phyloP scores from a whole-genome alignment of 2,797 vertebrate species.

The Siniperca obscura region DNA sequence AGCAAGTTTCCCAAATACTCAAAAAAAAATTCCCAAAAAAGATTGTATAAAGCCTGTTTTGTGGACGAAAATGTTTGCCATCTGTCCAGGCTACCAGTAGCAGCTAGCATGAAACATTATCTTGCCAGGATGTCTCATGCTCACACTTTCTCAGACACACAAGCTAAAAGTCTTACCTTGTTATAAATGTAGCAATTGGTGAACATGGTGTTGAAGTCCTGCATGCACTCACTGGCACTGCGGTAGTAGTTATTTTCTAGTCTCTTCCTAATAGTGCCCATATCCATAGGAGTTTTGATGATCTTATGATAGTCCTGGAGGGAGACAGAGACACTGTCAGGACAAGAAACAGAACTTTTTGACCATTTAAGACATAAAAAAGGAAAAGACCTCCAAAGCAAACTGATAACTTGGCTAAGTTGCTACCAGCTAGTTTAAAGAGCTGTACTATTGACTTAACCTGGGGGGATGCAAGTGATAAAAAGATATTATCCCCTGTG shows the following conservation, averaged over 20 bases:
- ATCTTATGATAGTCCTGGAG: constrained; percentile 95
- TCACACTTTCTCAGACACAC: neutral
- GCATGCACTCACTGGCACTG: constrained; percentile 94
- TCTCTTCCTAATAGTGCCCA: constrained; percentile 94
- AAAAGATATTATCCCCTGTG: too few species aligned
- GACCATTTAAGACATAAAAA: neutral
- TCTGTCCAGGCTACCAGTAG: neutral
- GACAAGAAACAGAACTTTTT: neutral
- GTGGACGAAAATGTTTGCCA: neutral
- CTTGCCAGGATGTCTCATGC: neutral
- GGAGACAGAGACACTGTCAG: neutral
- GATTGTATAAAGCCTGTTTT: neutral
- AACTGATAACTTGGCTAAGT: too few species aligned
- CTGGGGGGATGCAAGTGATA: too few species aligned
- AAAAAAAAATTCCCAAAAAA: neutral
- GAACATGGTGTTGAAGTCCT: constrained; percentile 99
- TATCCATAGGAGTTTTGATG: constrained; percentile 97
- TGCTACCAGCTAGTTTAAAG: too few species aligned
- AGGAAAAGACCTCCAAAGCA: too few species aligned
- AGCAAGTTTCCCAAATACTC: neutral
- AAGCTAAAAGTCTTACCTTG: constrained; percentile 84
- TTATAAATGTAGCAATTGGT: constrained; percentile 98
- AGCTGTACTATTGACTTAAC: too few species aligned
- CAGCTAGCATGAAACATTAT: neutral
- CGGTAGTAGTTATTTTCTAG: constrained; percentile 93